A percentile compares a stretch with the other conserved stretches of the same genome.
Conservation (phyloP, 2,888 invertebrate genomes). For the Melanophora roralis region DNA sequence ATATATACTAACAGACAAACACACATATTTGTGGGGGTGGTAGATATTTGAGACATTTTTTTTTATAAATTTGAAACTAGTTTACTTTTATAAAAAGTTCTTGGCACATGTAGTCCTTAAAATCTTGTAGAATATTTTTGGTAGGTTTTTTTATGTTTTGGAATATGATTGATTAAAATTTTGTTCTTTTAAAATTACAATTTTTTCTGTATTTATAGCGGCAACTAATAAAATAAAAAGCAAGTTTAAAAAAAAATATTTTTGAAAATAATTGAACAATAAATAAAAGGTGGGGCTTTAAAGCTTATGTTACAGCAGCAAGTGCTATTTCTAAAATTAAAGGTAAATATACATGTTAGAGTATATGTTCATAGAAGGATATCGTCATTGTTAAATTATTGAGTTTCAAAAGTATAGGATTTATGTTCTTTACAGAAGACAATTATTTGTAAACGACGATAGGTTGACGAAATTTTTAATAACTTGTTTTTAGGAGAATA, state of each 20-base stretch:
- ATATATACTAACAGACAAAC: too few relatives aligned
- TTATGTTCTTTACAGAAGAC: too few relatives aligned
- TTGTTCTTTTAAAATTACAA: not conserved
- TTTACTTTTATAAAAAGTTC: not conserved
- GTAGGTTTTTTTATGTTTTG: not conserved
- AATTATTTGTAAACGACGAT: too few relatives aligned
- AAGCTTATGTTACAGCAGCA: too few relatives aligned
- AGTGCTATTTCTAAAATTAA: too few relatives aligned
- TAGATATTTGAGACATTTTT: not conserved
- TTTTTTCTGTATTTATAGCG: not conserved
- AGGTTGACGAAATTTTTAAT: too few relatives aligned
- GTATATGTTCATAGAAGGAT: too few relatives aligned
- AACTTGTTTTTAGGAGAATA: too few relatives aligned
- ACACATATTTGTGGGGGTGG: constrained; percentile 34
- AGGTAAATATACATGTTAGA: too few relatives aligned
- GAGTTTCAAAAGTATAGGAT: too few relatives aligned
- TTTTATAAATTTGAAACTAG: constrained; percentile 3
- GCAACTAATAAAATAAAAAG: not conserved
- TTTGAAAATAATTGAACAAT: not conserved
- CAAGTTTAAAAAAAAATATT: constrained; percentile 16
- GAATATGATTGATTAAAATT: constrained; percentile 30
- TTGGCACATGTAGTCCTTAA: constrained; percentile 24
- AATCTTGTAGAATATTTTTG: not conserved
- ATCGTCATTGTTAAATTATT: too few relatives aligned
- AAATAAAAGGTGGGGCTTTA: constrained; percentile 13